Evolutionary conservation across 2,888 invertebrate genomes (phyloP).

Genomic region (Eurytoma californica): DNA sequence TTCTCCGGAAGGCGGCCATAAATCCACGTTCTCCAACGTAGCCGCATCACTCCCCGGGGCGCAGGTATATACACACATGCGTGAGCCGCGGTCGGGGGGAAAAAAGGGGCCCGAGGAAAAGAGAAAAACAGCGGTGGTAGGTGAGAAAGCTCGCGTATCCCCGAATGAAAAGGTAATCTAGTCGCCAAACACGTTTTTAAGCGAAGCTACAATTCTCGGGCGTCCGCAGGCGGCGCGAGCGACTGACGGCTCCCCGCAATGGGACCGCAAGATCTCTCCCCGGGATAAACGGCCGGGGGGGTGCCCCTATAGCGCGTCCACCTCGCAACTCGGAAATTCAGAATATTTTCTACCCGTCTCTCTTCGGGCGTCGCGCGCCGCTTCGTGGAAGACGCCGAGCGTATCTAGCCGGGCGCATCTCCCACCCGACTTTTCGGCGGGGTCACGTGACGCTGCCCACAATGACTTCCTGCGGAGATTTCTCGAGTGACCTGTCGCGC

Average conservation of each 20-base stretch:
- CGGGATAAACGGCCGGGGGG: constrained; percentile 56
- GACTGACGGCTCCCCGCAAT: constrained; percentile 61
- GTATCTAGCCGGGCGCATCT: constrained; percentile 46
- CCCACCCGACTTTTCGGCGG: neutral
- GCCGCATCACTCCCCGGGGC: neutral
- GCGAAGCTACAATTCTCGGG: constrained; percentile 40
- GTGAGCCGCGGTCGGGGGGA: neutral
- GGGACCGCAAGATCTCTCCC: constrained; percentile 64
- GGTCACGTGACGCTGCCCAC: constrained; percentile 32
- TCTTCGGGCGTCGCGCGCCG: constrained; percentile 15
- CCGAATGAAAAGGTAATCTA: constrained; percentile 71
- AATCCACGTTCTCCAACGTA: constrained; percentile 5
- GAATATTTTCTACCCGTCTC: constrained; percentile 37
- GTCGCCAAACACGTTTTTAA: constrained; percentile 70
- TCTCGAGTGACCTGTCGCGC: constrained; percentile 40
- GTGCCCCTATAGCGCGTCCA: neutral
- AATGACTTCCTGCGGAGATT: constrained; percentile 47
- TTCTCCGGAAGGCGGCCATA: constrained; percentile 42
- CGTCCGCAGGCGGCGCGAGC: constrained; percentile 40
- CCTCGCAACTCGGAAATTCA: constrained; percentile 33
- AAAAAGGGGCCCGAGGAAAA: neutral
- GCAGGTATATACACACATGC: constrained; percentile 20
- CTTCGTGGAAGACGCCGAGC: constrained; percentile 39
- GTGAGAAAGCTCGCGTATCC: constrained; percentile 64
- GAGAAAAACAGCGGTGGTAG: constrained; percentile 21